Evolutionary conservation across 2,888 invertebrate species (phyloP).

Genomic region (Iphiclides podalirius): DNA sequence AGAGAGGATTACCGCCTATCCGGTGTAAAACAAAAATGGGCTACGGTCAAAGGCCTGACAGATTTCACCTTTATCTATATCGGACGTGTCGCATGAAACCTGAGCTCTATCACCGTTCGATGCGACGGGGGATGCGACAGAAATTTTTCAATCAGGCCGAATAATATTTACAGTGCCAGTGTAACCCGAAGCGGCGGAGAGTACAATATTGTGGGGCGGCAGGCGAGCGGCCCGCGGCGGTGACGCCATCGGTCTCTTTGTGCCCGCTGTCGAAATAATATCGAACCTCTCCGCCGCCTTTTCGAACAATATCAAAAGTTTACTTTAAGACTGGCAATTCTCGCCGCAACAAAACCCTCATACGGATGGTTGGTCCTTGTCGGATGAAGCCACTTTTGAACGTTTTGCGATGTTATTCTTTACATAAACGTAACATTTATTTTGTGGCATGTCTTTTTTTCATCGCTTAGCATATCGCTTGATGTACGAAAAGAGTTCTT

Average conservation of each 20-base stretch:
- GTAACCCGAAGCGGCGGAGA: constrained; percentile 72
- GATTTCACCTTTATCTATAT: no score
- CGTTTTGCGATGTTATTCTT: neutral
- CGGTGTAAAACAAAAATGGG: no score
- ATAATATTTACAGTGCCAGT: constrained; percentile 77
- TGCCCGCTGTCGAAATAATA: constrained; percentile 76
- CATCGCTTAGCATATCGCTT: no score
- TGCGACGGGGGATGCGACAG: constrained; percentile 66
- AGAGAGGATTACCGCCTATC: no score
- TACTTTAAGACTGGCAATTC: constrained; percentile 60
- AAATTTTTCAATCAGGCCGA: constrained; percentile 76
- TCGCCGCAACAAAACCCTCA: constrained; percentile 30
- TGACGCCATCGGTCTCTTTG: constrained; percentile 65
- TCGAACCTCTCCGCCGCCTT: constrained; percentile 69
- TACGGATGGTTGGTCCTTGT: constrained; percentile 1
- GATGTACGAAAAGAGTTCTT: no score
- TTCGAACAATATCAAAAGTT: constrained; percentile 63
- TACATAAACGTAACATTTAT: no score
- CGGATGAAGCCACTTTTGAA: neutral
- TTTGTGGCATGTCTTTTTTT: no score
- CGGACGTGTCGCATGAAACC: no score
- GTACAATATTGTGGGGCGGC: constrained; percentile 75
- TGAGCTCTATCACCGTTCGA: no score
- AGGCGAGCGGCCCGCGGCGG: constrained; percentile 64
- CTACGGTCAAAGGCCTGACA: no score